Base-by-base conservation (phyloP, 2,113 vertebrate species). In the Mesembrinibis cayennensis region DNA sequence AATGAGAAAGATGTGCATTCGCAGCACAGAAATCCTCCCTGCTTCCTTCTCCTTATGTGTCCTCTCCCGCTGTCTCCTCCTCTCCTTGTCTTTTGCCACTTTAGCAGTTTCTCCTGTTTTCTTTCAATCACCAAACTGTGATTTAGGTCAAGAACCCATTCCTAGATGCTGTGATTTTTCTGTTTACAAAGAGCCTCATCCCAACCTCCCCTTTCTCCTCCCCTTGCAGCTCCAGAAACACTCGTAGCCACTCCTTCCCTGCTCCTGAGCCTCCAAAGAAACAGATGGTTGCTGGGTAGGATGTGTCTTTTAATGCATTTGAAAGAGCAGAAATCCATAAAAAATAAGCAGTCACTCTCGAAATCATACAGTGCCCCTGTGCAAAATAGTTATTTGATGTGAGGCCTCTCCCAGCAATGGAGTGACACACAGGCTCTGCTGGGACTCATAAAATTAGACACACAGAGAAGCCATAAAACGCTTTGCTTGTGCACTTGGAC, bases 241-340 rank as follows among this genome's bases (percentile, higher is more conserved):
- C 22, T 61, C 0, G 0, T 15, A 74, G n/a, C 45, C 20, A 20
- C 30, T 59, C 25, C 50, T 72, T 44, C 42, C 20, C 47, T 71
- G 17, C 25, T 94, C 52, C 74, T 53, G 40, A 89, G 22, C 40
- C 58, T 73, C 55, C 11, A 17, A 87, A 89, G 29, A 82, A 94
- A 59, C 82, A 86, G 62, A 90, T 70, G 66, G 53, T 34, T 79
- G 16, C 67, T 74, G 71, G 50, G 42, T 59, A 40, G 32, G 50
- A 45, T 73, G 29, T 47, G 26, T 50, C 74, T 81, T 82, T 66
- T 50, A 77, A 80, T 44, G 63, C 42, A 63, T 82, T 93, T 77
- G 53, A 80, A 95, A 80, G 58, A 89, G 27, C 29, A 95, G 67
- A 83, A 89, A 91, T 87, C 67, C 81, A 73, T 83, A 81, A 77